Percentiles rank a stretch among this genome's conserved stretches.
phyloP scores from a whole-genome alignment of 2,113 vertebrate genomes.

The Zapornia atra region DNA sequence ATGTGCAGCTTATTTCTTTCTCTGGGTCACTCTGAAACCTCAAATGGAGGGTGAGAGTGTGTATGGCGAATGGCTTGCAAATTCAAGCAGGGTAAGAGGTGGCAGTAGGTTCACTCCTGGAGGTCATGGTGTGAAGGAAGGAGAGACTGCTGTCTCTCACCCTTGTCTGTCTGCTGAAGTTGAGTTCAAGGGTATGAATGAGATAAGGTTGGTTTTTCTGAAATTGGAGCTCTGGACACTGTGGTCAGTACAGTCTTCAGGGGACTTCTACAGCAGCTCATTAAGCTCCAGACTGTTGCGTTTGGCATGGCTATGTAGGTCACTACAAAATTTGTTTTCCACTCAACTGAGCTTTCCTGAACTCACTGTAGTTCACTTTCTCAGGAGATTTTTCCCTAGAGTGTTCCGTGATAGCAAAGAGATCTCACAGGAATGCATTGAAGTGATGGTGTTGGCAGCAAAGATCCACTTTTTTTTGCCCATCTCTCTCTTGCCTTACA shows the following conservation, averaged over 20 bases:
- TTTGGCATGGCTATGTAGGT: background rate
- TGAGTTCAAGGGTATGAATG: background rate
- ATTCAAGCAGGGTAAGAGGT: background rate
- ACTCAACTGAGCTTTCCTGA: background rate
- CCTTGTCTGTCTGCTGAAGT: background rate
- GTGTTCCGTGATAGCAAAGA: background rate
- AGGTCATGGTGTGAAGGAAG: background rate
- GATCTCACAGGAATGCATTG: background rate
- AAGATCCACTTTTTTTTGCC: background rate
- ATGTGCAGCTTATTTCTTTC: slow-evolving; percentile 16
- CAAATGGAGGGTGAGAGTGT: background rate
- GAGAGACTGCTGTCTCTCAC: background rate
- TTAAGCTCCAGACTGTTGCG: background rate
- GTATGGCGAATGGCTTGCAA: background rate
- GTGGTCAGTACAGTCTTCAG: background rate
- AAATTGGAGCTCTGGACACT: background rate
- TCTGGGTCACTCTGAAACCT: background rate
- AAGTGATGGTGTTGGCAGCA: background rate
- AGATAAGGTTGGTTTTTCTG: background rate
- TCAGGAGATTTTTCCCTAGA: background rate
- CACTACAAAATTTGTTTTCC: background rate
- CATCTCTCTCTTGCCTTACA: background rate
- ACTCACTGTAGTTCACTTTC: background rate
- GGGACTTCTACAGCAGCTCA: background rate
- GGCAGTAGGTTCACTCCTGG: background rate